Base-by-base conservation (phyloP, 2,888 invertebrate genomes). In the Cephus sareptanus region DNA sequence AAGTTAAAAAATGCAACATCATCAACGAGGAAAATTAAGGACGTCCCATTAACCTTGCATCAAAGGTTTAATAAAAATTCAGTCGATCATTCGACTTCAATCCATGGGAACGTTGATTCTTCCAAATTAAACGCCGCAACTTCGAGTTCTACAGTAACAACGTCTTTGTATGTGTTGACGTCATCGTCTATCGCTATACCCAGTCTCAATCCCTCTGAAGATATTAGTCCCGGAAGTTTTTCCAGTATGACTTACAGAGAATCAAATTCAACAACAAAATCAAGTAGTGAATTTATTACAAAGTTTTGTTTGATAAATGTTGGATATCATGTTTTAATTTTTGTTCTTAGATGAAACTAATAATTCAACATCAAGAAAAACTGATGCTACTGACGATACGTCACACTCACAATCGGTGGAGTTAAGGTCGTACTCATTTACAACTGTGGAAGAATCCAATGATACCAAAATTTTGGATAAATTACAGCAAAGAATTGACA, bases 401-500 rank as follows among this genome's bases (percentile, higher is more conserved):
- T 56, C 56, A 56, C 56, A 23, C 9, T 56, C 56, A 23, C 23
- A 56, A 56, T 56, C 56, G 23, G 23, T 23, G 56, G 71, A 71
- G 9, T 30, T 71, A 33, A 34, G 23, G 71, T 71, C 71, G 9
- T 71, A 33, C 33, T 34, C 33, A 15, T 71, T 34, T 33, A 71
- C 30, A 71, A 71, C 23, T 34, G 2, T 34, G 31, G 71, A 71
- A 30, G 71, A 30, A 23, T 15, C 23, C 30, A 71, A 71, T 71
- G 71, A 71, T 15, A 34, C 33, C 13, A 71, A 13, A 23, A 71
- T 30, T 30, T 71, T 71, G 33, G 15, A 33, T 31, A 71, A 71
- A 30, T 12, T 71, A 71, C 71, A 71, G 30, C 71, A 71, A 34
- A 71, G 71, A 71, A 71, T 34, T 33, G 71, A 71, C 23, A 71